Evolutionary conservation across 2,113 vertebrate species (phyloP).

Genomic region (Notiomystis cincta): DNA sequence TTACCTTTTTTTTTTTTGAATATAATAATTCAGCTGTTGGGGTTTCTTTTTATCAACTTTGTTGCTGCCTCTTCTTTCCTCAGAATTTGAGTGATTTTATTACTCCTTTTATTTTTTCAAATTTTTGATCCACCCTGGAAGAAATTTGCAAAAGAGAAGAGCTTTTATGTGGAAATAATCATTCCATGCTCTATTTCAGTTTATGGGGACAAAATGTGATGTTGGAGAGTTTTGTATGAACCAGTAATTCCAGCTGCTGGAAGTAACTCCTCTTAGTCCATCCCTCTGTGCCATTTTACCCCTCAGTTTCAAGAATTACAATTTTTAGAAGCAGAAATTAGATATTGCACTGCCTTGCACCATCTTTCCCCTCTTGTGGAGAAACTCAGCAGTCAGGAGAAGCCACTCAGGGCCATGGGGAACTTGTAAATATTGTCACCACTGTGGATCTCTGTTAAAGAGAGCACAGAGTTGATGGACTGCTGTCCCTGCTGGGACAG

Average conservation of each 20-base stretch:
- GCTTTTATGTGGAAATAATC: background rate
- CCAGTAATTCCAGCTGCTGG: background rate
- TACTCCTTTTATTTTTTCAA: background rate
- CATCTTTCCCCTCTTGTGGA: background rate
- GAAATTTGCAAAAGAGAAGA: background rate
- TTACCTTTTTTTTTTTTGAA: background rate
- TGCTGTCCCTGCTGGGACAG: background rate
- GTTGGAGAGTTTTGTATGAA: background rate
- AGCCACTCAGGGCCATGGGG: background rate
- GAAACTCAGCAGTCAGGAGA: background rate
- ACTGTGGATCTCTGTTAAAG: accelerated
- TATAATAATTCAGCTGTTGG: background rate
- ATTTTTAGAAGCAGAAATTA: background rate
- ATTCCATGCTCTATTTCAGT: background rate
- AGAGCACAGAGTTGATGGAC: background rate
- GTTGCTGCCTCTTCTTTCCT: background rate
- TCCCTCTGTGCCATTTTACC: background rate
- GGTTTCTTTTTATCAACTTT: background rate
- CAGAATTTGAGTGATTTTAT: background rate
- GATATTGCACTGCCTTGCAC: background rate
- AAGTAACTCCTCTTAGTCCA: background rate
- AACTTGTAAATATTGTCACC: background rate
- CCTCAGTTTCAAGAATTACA: background rate
- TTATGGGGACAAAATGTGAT: background rate
- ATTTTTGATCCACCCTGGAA: background rate